phyloP scores from a whole-genome alignment of 2,113 vertebrate species.

The Ramphastos sulfuratus region DNA sequence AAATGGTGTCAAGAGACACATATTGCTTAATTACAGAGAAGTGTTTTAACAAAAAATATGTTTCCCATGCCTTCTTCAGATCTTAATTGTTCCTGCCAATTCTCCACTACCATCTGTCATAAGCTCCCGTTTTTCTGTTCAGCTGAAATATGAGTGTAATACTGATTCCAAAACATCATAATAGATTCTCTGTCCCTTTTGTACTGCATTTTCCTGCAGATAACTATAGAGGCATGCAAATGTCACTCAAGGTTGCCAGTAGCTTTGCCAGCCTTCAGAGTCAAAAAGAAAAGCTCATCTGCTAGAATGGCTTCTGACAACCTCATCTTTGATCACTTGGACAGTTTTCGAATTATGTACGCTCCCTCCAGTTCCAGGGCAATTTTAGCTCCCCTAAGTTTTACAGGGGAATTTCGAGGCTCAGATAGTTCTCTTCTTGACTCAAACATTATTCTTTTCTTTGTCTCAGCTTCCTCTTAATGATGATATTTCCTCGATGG shows the following conservation, averaged over 20 bases:
- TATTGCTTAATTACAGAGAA: conserved; percentile 49
- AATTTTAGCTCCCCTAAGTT: background rate
- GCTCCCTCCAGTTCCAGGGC: background rate
- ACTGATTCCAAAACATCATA: conserved; percentile 49
- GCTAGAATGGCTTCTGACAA: background rate
- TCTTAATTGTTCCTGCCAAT: conserved; percentile 61
- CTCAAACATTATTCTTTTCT: background rate
- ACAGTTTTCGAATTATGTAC: background rate
- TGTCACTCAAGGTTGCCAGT: conserved; percentile 28
- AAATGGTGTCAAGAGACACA: conserved; percentile 34
- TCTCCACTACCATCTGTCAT: conserved; percentile 54
- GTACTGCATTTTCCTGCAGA: background rate
- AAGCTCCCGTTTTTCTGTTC: conserved; percentile 42
- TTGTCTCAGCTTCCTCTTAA: background rate
- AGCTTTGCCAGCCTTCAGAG: conserved; percentile 30
- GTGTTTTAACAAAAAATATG: conserved; percentile 35
- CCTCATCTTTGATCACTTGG: conserved; percentile 18
- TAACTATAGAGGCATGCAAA: conserved; percentile 27
- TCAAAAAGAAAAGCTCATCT: conserved; percentile 42
- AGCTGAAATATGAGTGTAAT: conserved; percentile 44
- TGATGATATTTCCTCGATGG: background rate
- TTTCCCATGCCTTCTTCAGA: conserved; percentile 26
- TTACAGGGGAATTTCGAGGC: background rate
- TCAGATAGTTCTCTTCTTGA: background rate
- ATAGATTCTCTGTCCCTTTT: conserved; percentile 52